Evolutionary conservation across 2,888 invertebrate genomes (phyloP), one percentile per base, ranked within the genome.

Genomic region (Xiphydria camelus): DNA sequence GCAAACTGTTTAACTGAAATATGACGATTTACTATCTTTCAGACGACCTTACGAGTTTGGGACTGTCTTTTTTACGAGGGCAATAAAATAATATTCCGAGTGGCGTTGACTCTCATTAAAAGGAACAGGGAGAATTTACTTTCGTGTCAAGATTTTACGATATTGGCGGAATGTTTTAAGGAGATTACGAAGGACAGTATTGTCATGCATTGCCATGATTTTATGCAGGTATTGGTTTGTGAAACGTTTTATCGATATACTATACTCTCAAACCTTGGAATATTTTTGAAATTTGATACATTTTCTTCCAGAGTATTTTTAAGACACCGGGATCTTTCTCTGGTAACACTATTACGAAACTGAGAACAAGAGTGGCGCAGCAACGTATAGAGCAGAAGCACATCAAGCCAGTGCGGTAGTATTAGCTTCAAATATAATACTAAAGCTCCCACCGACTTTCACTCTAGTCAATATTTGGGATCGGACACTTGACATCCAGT

Each of bases 1-100:
- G n/a, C n/a, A n/a, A n/a, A n/a, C n/a, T n/a, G n/a, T n/a, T n/a
- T n/a, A n/a, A n/a, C n/a, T n/a, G n/a, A n/a, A n/a, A n/a, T n/a
- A n/a, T n/a, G n/a, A n/a, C n/a, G n/a, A n/a, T n/a, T n/a, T n/a
- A n/a, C n/a, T 55, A 51, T 58, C 48, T 70, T 72, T 20, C 73
- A 86, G 84, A 96, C 96, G 4, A 94, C 94, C 29, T 79, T 95
- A 15, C 82, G 96, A 66, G 89, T 96, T 76, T 96, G 96, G 95
- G 96, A 97, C 76, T 94, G 94, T 68, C 78, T 96, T 47, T 95
- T 97, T 78, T 88, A 89, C 62, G 96, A 97, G 77, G 96, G 96
- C 31, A 90, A 89, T 47, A 95, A 95, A 78, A 88, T 96, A 58
- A 79, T 97, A 55, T 91, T 96, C 73, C 83, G 95, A 57, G 94